Evolutionary conservation across 2,113 vertebrate species (phyloP), one percentile per base, ranked within the genome.

Genomic region (Poeciliopsis occidentalis): DNA sequence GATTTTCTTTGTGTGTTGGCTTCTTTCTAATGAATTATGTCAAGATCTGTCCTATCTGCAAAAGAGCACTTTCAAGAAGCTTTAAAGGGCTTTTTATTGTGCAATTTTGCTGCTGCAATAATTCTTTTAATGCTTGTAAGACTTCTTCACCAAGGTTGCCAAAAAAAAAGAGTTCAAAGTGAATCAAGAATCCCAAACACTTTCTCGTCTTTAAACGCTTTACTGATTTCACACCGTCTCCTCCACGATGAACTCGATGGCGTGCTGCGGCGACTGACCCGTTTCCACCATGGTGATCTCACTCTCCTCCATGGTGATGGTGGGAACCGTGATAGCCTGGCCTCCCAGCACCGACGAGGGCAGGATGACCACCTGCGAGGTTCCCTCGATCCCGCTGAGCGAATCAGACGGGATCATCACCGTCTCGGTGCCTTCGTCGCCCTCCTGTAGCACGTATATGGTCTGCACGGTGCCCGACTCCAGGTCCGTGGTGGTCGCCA

Each of bases 161-260:
- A 57, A 57, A 41, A 81, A 39, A 27, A 27, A 27, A 27, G 27
- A 5, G 8, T 63, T 78, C 29, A 71, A 71, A 82, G 15, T 67
- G 60, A 30, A 32, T 82, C 24, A 4, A 15, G 62, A 74, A 78
- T n/a, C 62, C 69, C 78, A 63, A 31, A 78, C 71, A 68, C 37
- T 82, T 76, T 69, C 34, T 37, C 70, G 68, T 66, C 2, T 64
- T 66, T 60, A 76, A 44, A 64, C 15, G 24, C 37, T 66, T 72
- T 69, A 57, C 26, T 32, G 22, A 0, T 39, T 30, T 85, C 76
- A 94, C 27, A 94, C 89, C 0, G 93, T 94, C 81, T 95, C 93
- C 80, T 95, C 95, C 51, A 95, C 91, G 26, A 95, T 94, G 73
- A 95, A 94, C 90, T 95, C 95, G 5, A 95, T 94, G 74, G 94